A percentile compares a stretch with the other conserved stretches of the same genome.
These are phyloP conservation scores for Metellina segmentata DNA, from an alignment of 2,888 invertebrate species.

Conservation along the genomic window DNA sequence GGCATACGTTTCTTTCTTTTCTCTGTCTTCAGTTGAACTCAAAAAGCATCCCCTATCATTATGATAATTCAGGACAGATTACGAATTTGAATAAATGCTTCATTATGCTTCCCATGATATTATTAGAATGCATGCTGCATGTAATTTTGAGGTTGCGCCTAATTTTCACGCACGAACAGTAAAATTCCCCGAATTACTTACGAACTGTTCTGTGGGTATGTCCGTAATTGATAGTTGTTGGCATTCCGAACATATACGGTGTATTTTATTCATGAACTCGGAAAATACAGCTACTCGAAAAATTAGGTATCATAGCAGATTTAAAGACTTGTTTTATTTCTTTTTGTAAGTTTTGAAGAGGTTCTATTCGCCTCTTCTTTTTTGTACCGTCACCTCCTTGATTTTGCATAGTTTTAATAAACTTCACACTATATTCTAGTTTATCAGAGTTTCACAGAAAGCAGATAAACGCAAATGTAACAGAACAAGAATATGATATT, in stretches of 20 bases:
- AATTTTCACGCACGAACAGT: neutral
- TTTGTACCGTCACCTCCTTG: no score
- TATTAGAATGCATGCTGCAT: neutral
- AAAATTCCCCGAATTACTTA: neutral
- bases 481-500: no score
- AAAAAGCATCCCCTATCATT: conserved; percentile 11
- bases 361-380: no score
- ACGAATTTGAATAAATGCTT: conserved; percentile 25
- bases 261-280: neutral
- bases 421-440: no score
- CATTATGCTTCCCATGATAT: neutral
- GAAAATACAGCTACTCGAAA: neutral
- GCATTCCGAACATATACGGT: neutral
- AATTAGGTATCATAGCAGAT: neutral
- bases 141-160: conserved; percentile 1
- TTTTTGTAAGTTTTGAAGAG: no score
- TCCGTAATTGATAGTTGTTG: neutral
- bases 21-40: neutral
- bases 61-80: conserved; percentile 29
- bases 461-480: no score
- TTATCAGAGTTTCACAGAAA: no score
- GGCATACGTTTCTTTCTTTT: neutral
- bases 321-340: neutral
- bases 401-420: no score
- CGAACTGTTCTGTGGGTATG: neutral